Evolutionary conservation across 2,888 invertebrate genomes (phyloP).

Genomic region (Adelognathus sp.): DNA sequence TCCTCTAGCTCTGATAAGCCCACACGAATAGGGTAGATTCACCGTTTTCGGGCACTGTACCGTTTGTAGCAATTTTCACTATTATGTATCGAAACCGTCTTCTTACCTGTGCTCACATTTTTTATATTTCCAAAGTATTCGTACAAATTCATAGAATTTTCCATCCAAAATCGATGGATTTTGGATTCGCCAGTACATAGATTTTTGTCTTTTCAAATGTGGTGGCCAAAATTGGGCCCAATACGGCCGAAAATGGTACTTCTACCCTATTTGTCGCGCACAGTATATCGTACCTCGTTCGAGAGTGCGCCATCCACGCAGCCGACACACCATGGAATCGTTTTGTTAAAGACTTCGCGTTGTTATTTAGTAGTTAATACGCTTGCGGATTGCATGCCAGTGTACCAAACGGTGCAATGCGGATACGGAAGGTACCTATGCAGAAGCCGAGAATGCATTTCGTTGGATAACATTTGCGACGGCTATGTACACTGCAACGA

Average conservation of each 20-base stretch:
- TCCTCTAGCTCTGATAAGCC: slow-evolving; percentile 3
- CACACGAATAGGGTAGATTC: background rate
- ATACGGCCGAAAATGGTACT: too few relatives aligned
- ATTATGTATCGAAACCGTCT: too few relatives aligned
- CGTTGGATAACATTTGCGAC: slow-evolving; percentile 84
- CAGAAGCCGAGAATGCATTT: slow-evolving; percentile 85
- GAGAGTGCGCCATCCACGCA: slow-evolving; percentile 27
- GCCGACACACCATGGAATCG: slow-evolving; percentile 14
- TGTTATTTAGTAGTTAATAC: slow-evolving; percentile 79
- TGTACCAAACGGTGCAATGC: slow-evolving; percentile 78
- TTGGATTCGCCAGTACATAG: slow-evolving; percentile 3
- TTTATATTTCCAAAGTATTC: too few relatives aligned
- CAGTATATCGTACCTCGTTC: slow-evolving; percentile 8
- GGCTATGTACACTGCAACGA: slow-evolving; percentile 85
- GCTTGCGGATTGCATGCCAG: slow-evolving; percentile 79
- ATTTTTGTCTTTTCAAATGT: too few relatives aligned
- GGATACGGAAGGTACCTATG: slow-evolving; percentile 82
- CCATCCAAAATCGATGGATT: too few relatives aligned
- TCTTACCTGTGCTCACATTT: too few relatives aligned
- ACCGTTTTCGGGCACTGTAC: too few relatives aligned
- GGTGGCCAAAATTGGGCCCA: too few relatives aligned
- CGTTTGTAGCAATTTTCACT: too few relatives aligned
- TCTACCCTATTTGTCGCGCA: slow-evolving; percentile 10
- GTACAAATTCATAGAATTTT: too few relatives aligned
- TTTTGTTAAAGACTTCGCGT: slow-evolving; percentile 67